Conservation (phyloP, 2,113 vertebrate genomes). For the Varanus salvator region DNA sequence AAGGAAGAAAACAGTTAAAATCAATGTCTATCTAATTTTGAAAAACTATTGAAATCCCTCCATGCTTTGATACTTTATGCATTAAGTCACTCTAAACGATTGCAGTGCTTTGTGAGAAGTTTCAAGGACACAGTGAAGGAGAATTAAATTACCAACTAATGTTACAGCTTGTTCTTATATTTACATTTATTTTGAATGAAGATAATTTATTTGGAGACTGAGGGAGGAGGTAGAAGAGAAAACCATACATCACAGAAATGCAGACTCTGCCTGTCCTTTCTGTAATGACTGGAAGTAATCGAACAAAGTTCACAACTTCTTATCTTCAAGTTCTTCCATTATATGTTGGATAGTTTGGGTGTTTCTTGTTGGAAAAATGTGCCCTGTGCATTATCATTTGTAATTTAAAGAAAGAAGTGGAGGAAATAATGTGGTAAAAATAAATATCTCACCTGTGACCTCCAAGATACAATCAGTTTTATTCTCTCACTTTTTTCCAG, state of each 20-base stretch:
- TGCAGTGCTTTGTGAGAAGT: slow-evolving; percentile 62
- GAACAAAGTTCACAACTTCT: slow-evolving; percentile 51
- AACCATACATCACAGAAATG: slow-evolving; percentile 69
- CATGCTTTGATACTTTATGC: slow-evolving; percentile 48
- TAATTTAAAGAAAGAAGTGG: slow-evolving; percentile 47
- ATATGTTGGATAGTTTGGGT: slow-evolving; percentile 21
- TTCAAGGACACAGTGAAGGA: slow-evolving; percentile 75
- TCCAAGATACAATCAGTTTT: slow-evolving; percentile 57
- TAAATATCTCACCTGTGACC: slow-evolving; percentile 65
- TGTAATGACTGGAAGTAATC: slow-evolving; percentile 62
- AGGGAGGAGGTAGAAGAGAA: slow-evolving; percentile 30
- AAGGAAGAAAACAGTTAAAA: slow-evolving; percentile 52
- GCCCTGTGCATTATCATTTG: slow-evolving; percentile 63
- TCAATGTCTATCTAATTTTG: slow-evolving; percentile 61
- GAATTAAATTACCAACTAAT: slow-evolving; percentile 73
- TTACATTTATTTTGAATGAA: slow-evolving; percentile 75
- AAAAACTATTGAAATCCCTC: slow-evolving; percentile 52
- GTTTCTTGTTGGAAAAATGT: slow-evolving; percentile 50
- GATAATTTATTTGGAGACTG: slow-evolving; percentile 56
- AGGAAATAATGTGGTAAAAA: slow-evolving; percentile 62
- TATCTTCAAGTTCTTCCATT: slow-evolving; percentile 54
- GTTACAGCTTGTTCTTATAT: slow-evolving; percentile 70
- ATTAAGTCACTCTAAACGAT: slow-evolving; percentile 66
- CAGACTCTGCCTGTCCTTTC: slow-evolving; percentile 69
- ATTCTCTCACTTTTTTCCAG: slow-evolving; percentile 69